These are phyloP conservation scores for Lasioglossum malachurum DNA, from an alignment of 2,888 invertebrate genomes.

Conservation along the genomic window DNA sequence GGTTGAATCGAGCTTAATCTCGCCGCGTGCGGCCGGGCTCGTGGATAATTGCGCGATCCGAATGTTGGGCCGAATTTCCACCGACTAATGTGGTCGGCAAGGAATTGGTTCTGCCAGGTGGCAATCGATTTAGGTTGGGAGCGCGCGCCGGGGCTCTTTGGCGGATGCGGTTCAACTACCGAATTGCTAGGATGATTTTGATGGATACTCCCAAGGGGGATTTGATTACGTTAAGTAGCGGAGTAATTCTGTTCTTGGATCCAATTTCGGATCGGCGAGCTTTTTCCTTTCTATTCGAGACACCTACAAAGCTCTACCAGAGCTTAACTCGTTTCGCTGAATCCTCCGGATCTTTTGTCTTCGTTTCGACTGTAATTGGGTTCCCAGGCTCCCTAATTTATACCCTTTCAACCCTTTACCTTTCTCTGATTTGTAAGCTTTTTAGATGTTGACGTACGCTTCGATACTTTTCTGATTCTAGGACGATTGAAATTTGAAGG, in stretches of 20 bases:
- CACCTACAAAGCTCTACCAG: not conserved
- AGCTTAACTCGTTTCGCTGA: not conserved
- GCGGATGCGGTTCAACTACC: not conserved
- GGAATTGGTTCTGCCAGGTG: conserved; percentile 49
- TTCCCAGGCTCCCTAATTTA: not conserved
- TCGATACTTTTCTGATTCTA: not conserved
- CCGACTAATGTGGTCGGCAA: conserved; percentile 33
- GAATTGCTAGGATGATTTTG: conserved; percentile 7
- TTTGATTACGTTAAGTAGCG: conserved; percentile 8
- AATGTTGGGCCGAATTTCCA: conserved; percentile 47
- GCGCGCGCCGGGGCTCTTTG: not conserved
- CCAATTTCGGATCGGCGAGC: not conserved
- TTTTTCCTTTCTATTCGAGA: not conserved
- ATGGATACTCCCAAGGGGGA: not conserved
- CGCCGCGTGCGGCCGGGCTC: conserved; percentile 26
- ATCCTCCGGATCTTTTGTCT: not conserved
- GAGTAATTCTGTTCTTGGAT: not conserved
- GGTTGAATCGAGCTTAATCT: conserved; percentile 61
- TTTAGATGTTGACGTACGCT: not conserved
- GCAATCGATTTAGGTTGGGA: conserved; percentile 26
- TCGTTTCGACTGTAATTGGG: not conserved
- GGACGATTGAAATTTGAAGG: too few species aligned
- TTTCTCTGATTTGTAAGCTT: not conserved
- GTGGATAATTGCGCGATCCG: conserved; percentile 55
- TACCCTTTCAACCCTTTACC: not conserved